Evolutionary conservation across 2,888 invertebrate species (phyloP), one percentile per base, ranked within the genome.

Genomic region (Monopis laevigella): DNA sequence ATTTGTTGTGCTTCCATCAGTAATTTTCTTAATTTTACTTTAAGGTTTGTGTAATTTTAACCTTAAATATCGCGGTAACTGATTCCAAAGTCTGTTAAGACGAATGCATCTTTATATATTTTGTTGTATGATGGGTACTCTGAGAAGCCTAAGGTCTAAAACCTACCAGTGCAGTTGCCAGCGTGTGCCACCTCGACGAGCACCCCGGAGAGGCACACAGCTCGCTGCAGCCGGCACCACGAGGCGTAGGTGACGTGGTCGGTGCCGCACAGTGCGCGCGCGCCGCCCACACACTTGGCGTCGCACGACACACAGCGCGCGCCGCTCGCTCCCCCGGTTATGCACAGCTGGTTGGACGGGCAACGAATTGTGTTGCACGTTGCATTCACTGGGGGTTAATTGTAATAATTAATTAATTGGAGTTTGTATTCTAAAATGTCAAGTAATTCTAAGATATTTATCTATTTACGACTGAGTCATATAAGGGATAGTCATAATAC

Each of bases 201-300:
- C 48, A 84, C 82, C 5, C 90, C 89, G 21, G 84, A 86, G 54
- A 83, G 82, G 65, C 92, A 92, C 14, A 90, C 85, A 56, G 88
- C 88, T 56, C 87, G 84, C 65, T 88, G 86, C 84, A 92, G 87
- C 49, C 89, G 88, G 69, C 92, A 92, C 89, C 90, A 92, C 48
- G 88, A 89, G 36, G 82, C 73, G 69, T 92, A 92, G 36, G 90
- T 90, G 51, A 84, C 81, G 51, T 86, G 85, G 77, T 92, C 90
- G 39, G 86, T 84, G 51, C 89, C 91, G 68, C 92, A 92, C 43
- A 91, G 75, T 0, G 73, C 65, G 19, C 51, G 65, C 56, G 36
- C 65, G 63, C 38, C 60, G 54, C 30, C 47, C 64, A 53, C 41
- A 56, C 56, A 35, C 55, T 55, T 30, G 2, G 18, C 43, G 52